These are phyloP conservation scores for Dendrocopos noguchii DNA, from an alignment of 2,113 vertebrate species.

Conservation along the genomic window DNA sequence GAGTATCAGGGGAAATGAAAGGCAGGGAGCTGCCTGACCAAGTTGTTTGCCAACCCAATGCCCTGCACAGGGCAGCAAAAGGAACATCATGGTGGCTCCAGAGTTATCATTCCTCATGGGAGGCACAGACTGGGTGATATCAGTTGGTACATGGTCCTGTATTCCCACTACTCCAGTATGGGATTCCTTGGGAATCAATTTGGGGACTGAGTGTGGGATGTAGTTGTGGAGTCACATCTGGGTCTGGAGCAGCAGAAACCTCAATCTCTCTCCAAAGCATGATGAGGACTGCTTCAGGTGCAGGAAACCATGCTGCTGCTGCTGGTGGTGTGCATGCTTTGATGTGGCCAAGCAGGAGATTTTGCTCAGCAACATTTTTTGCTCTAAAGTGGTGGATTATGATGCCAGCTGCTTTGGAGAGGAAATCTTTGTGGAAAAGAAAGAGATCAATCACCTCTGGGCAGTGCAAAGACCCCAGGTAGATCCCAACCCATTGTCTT, in stretches of 20 bases:
- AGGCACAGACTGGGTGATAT: background rate
- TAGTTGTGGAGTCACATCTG: background rate
- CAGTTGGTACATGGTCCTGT: rapidly evolving
- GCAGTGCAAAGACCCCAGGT: background rate
- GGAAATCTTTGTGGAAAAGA: background rate
- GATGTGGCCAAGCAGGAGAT: background rate
- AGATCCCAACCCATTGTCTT: background rate
- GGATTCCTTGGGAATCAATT: background rate
- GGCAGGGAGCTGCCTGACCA: background rate
- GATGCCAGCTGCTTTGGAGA: background rate
- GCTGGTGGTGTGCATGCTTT: background rate
- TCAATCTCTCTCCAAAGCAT: background rate
- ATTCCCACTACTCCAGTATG: background rate
- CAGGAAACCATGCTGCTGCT: background rate
- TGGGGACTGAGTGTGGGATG: background rate
- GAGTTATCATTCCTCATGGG: background rate
- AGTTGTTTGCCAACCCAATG: background rate
- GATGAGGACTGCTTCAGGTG: background rate
- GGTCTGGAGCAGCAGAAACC: background rate
- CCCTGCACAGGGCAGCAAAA: background rate
- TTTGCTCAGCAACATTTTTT: background rate
- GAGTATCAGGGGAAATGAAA: background rate
- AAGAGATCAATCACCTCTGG: background rate
- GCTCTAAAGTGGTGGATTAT: background rate
- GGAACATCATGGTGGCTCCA: background rate